Conservation (phyloP, 1,140 invertebrate genomes). For the Drosophila varians region DNA sequence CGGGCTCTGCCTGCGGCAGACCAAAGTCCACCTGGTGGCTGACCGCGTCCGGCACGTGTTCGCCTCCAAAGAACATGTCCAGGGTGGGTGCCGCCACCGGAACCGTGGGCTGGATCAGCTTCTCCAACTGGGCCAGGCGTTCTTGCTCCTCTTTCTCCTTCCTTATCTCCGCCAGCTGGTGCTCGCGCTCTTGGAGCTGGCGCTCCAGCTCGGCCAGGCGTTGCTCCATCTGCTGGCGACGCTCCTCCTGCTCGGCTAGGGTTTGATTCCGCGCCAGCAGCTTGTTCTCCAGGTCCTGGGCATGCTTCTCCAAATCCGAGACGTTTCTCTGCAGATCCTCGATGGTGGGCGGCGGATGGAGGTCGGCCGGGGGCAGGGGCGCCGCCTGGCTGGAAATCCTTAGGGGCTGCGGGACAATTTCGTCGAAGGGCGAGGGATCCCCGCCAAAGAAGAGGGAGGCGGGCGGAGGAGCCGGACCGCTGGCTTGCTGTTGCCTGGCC, state of each 20-base stretch:
- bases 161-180: conserved; percentile 35
- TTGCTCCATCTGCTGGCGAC: conserved; percentile 53
- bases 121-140: conserved; percentile 42
- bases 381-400: conserved; percentile 19
- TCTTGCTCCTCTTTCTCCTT: conserved; percentile 41
- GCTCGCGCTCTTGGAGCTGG: conserved; percentile 27
- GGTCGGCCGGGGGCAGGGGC: neutral
- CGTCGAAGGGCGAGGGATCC: conserved; percentile 75
- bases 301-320: conserved; percentile 79
- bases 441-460: conserved; percentile 67
- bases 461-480: conserved; percentile 12
- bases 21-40: conserved; percentile 26
- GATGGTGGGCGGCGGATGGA: conserved; percentile 62
- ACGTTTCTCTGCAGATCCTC: conserved; percentile 80
- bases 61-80: conserved; percentile 70
- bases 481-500: conserved; percentile 38
- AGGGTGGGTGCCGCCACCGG: conserved; percentile 40
- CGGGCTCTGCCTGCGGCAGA: conserved; percentile 58
- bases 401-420: conserved; percentile 56
- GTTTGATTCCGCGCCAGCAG: conserved; percentile 47
- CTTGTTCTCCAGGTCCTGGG: conserved; percentile 69
- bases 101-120: conserved; percentile 42
- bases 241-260: conserved; percentile 48
- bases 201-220: conserved; percentile 33
- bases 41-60: conserved; percentile 23